Base-by-base conservation (phyloP, 1,140 invertebrate species). In the Caenorhabditis briggsae region DNA sequence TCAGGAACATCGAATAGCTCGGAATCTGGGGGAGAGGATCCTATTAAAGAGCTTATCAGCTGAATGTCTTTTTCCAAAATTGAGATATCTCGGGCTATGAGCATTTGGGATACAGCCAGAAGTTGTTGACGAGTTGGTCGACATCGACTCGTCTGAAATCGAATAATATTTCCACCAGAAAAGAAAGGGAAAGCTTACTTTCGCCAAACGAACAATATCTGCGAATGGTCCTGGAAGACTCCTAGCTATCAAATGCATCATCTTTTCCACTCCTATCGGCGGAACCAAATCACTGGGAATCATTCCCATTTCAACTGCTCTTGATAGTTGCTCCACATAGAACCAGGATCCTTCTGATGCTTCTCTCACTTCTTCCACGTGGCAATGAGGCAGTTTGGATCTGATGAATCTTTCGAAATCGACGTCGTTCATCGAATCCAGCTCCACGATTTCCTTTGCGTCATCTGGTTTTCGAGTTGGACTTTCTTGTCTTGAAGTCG, bases 251-350 rank as follows among this genome's bases (percentile, higher is more conserved):
- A 78, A 48, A 23, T 50, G 70, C 70, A 78, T 78, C 70, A 78
- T 78, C 18, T 78, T 78, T 43, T 83, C 82, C 5, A 59, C 53
- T 48, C 58, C 82, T 41, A 8, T 33, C 20, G 46, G 56, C 5
- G 83, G 83, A 18, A 84, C 41, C 33, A 50, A 6, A 50, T 84
- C 83, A 46, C 56, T 59, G 5, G 46, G 83, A n/a, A 84, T 23
- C 43, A 84, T 46, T 46, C 86, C 86, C n/a, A 20, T 23, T 1
- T 85, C 83, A 2, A 87, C 43, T 6, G 61, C 86, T 53, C 64
- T 59, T 8, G 61, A 43, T 16, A 87, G 14, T 85, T 87, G 86
- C 7, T 87, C 83, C 61, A 87, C 86, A 58, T 59, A 87, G 48
- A 84, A 87, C 86, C 86, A 87, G 2, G 86, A 87, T 48, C 74